Conservation (phyloP, 2,888 invertebrate genomes). For the Sericinus montela region DNA sequence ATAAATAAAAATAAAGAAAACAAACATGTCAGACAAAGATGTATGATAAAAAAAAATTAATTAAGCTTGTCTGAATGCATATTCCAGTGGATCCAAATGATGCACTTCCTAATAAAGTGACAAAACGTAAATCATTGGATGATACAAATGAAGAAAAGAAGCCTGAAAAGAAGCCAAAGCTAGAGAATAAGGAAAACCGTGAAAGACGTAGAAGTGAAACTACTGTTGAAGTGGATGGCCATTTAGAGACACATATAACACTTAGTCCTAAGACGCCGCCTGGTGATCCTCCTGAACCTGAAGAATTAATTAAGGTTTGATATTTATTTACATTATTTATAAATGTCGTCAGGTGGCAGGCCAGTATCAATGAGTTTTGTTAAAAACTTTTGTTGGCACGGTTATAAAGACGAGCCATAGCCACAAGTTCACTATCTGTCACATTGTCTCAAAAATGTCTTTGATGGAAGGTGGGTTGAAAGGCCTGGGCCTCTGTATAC, state of each 20-base stretch:
- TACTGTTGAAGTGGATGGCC: slow-evolving; percentile 82
- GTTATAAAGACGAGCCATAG: too few species aligned
- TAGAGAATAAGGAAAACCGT: slow-evolving; percentile 38
- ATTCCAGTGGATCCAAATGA: slow-evolving; percentile 63
- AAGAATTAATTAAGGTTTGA: slow-evolving; percentile 89
- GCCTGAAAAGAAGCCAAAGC: slow-evolving; percentile 55
- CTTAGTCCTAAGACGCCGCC: slow-evolving; percentile 89
- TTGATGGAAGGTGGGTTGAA: too few species aligned
- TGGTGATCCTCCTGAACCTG: slow-evolving; percentile 94
- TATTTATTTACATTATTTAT: neutral
- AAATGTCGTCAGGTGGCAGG: too few species aligned
- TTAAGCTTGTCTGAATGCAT: neutral
- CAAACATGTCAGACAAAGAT: too few species aligned
- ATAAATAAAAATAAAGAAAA: too few species aligned
- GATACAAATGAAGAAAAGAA: slow-evolving; percentile 39
- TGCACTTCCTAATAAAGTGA: slow-evolving; percentile 46
- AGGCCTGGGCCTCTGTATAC: too few species aligned
- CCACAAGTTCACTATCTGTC: too few species aligned
- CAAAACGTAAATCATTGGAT: slow-evolving; percentile 56
- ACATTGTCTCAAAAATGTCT: too few species aligned
- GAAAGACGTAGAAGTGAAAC: slow-evolving; percentile 67
- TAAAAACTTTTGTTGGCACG: too few species aligned
- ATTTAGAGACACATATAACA: slow-evolving; percentile 86
- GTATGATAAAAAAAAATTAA: too few species aligned
- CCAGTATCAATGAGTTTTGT: too few species aligned